Evolutionary conservation across 2,888 invertebrate genomes (phyloP).

Genomic region (Strigamia crassipes): DNA sequence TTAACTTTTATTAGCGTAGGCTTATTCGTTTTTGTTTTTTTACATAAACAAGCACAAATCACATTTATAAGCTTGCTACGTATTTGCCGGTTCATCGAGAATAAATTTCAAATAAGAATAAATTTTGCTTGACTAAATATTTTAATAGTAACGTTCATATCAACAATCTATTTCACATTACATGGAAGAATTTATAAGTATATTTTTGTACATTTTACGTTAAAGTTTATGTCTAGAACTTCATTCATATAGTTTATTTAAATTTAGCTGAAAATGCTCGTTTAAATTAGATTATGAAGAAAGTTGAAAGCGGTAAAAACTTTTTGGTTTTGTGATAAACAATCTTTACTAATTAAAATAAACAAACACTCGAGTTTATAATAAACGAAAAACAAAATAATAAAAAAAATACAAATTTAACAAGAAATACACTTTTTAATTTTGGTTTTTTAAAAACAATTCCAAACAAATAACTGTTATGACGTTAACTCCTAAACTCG

Average conservation of each 20-base stretch:
- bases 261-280: not conserved
- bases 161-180: not conserved
- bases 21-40: no score
- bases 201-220: not conserved
- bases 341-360: conserved; percentile 4
- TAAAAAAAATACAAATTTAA: not conserved
- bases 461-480: not conserved
- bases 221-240: not conserved
- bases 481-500: not conserved
- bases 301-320: not conserved
- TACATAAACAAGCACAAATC: no score
- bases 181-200: not conserved
- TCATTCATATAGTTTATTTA: not conserved
- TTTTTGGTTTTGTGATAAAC: not conserved
- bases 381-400: not conserved
- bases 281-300: no score
- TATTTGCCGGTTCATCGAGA: no score
- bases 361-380: not conserved
- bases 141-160: not conserved
- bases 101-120: not conserved
- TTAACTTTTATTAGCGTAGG: no score
- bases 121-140: not conserved
- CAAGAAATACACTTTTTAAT: not conserved
- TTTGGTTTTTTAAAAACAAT: not conserved
- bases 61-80: no score